These are phyloP conservation scores for Lithodes maja DNA, from an alignment of 2,888 invertebrate genomes.

Conservation along the genomic window DNA sequence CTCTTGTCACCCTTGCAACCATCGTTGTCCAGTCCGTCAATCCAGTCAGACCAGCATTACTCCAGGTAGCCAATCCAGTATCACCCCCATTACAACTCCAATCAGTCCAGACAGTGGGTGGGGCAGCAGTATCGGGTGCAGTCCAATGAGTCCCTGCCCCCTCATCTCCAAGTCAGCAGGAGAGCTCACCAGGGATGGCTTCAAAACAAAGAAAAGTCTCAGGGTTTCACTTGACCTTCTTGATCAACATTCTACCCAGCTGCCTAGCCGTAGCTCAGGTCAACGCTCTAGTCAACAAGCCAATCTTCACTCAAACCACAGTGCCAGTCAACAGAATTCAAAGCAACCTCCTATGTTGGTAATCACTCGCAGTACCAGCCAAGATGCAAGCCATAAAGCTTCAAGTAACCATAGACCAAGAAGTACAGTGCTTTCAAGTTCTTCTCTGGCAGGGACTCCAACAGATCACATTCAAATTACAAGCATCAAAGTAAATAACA, in stretches of 20 bases:
- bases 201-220: too few relatives aligned
- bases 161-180: not conserved
- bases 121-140: not conserved
- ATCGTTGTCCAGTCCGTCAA: not conserved
- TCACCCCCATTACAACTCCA: not conserved
- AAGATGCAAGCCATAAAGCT: too few relatives aligned
- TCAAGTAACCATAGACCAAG: too few relatives aligned
- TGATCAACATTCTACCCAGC: not conserved
- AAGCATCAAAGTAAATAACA: too few relatives aligned
- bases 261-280: not conserved
- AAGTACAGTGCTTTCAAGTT: too few relatives aligned
- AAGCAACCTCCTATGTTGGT: too few relatives aligned
- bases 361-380: too few relatives aligned
- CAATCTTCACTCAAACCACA: not conserved
- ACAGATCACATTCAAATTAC: too few relatives aligned
- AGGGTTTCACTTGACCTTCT: not conserved
- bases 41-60: not conserved
- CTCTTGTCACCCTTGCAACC: not conserved
- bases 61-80: not conserved
- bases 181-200: too few relatives aligned
- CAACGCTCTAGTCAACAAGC: not conserved
- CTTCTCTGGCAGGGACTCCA: too few relatives aligned
- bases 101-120: constrained; percentile 5
- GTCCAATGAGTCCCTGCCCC: not conserved
- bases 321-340: not conserved